phyloP scores from a whole-genome alignment of 2,888 invertebrate species.

The Neelides folsomi region DNA sequence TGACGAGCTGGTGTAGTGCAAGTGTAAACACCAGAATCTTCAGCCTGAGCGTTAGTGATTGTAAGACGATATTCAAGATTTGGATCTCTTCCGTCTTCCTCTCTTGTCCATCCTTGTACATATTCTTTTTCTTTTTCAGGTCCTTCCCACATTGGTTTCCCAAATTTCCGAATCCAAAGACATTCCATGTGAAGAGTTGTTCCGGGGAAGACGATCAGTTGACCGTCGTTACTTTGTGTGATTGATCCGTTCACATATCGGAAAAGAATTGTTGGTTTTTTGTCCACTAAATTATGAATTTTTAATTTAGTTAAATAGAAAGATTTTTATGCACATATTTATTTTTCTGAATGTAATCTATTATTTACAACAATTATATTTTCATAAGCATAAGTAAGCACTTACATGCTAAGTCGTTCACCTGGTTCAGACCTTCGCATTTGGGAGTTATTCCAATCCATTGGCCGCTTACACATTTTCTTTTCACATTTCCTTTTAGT shows the following conservation, averaged over 20 bases:
- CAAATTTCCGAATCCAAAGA: constrained; percentile 71
- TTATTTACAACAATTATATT: background rate
- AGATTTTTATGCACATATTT: background rate
- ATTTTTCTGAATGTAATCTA: background rate
- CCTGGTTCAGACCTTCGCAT: constrained; percentile 69
- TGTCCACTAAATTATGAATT: constrained; percentile 52
- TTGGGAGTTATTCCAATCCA: constrained; percentile 68
- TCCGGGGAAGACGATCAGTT: constrained; percentile 70
- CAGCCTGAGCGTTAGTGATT: constrained; percentile 63
- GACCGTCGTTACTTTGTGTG: constrained; percentile 73
- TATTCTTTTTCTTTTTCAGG: constrained; percentile 45
- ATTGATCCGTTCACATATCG: constrained; percentile 69
- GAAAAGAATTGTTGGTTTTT: constrained; percentile 70
- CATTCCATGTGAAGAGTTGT: constrained; percentile 78
- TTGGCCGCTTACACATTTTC: constrained; percentile 60
- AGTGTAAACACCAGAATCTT: constrained; percentile 70
- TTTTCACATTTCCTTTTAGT: constrained; percentile 58
- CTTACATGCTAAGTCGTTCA: constrained; percentile 72
- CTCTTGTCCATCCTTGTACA: constrained; percentile 68
- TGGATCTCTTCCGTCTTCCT: constrained; percentile 63
- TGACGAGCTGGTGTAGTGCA: constrained; percentile 76
- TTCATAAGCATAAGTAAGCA: constrained; percentile 19
- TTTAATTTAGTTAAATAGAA: background rate
- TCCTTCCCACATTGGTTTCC: constrained; percentile 69
- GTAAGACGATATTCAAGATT: constrained; percentile 66